Base-by-base conservation (phyloP, 2,888 invertebrate genomes). In the Clivina fossor region DNA sequence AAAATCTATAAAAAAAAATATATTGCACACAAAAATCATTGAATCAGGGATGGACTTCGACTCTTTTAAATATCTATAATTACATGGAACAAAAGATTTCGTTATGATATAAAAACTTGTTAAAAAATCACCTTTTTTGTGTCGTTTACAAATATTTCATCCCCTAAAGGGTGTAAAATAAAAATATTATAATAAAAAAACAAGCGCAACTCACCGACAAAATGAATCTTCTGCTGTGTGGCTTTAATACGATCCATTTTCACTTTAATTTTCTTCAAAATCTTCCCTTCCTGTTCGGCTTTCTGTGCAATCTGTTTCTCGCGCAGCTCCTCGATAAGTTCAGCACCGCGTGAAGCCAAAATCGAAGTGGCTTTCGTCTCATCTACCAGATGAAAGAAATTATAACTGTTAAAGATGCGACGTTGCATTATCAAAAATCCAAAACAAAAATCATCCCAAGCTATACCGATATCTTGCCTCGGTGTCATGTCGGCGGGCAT, bases 171-270 rank as follows among this genome's bases (percentile, higher is more conserved):
- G n/a, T n/a, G n/a, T n/a, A n/a, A n/a, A n/a, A n/a, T n/a, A n/a
- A n/a, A n/a, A n/a, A n/a, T n/a, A n/a, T n/a, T n/a, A n/a, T n/a
- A n/a, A n/a, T n/a, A n/a, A n/a, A n/a, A n/a, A n/a, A n/a, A n/a
- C n/a, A n/a, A n/a, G n/a, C n/a, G n/a, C n/a, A 60, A 73, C 82
- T 81, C 82, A 94, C 95, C 93, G 69, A 82, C 81, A 70, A 85
- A 88, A 71, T 96, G 96, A 67, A 93, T 85, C 70, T 87, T 90
- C 67, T 89, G 86, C 69, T 96, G 95, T 53, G 89, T 91, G 1
- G 91, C 91, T 67, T 94, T 93, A 63, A 99, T 97, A 63, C 90
- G 83, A 68, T 95, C 95, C 92, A 98, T 98, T 74, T 98, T 96
- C 54, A 87, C 82, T 72, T 93, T 93, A 55, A 99, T 93, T 70